phyloP scores from a whole-genome alignment of 2,113 vertebrate species.

The Nipponia nippon region DNA sequence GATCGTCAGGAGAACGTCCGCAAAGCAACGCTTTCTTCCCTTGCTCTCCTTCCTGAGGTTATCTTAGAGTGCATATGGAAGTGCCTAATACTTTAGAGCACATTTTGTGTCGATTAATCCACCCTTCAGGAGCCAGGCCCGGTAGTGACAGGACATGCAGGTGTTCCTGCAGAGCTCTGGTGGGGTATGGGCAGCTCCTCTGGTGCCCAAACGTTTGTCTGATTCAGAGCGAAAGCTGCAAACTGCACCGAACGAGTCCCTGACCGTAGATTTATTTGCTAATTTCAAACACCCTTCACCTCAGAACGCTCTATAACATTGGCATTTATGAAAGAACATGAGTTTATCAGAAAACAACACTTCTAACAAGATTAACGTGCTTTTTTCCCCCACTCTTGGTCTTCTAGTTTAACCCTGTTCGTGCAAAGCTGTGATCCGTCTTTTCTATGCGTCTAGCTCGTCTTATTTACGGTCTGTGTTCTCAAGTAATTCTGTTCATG shows the following conservation, averaged over 20 bases:
- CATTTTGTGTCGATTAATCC: neutral
- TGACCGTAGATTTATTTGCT: neutral
- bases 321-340: neutral
- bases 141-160: fast-evolving
- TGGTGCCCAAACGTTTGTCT: fast-evolving
- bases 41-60: neutral
- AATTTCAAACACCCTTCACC: neutral
- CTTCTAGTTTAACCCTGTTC: neutral
- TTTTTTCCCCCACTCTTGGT: neutral
- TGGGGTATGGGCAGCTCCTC: neutral
- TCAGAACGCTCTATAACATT: neutral
- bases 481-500: neutral
- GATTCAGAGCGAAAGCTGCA: neutral
- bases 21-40: neutral
- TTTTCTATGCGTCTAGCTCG: neutral
- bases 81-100: neutral
- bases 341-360: neutral
- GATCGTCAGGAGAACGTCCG: neutral
- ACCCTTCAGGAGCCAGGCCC: fast-evolving
- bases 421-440: neutral
- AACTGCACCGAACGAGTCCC: neutral
- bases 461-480: neutral
- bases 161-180: neutral
- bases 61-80: fast-evolving
- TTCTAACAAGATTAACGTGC: constrained; percentile 8